Percentiles rank a stretch among this genome's conserved stretches.
phyloP scores from a whole-genome alignment of 2,113 vertebrate genomes.

The Corydoras sp. region DNA sequence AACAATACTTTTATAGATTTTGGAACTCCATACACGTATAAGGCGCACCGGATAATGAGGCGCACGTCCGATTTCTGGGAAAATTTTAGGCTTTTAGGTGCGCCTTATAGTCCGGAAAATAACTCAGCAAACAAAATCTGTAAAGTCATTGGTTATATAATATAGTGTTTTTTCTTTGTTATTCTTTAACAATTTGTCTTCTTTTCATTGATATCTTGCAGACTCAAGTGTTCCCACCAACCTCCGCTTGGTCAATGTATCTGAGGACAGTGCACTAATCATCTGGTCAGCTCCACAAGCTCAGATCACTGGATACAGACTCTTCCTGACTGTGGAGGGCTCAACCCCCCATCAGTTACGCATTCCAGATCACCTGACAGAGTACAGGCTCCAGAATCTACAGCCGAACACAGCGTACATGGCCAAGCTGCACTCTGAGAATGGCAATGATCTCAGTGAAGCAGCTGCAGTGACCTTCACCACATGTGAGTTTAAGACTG shows the following conservation, averaged over 20 bases:
- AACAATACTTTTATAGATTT: no score
- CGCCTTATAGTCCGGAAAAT: no score
- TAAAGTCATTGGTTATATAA: no score
- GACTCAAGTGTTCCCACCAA: conserved; percentile 81
- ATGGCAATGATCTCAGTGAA: conserved; percentile 69
- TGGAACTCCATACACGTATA: no score
- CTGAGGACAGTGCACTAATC: conserved; percentile 73
- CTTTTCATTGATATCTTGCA: conserved; percentile 27
- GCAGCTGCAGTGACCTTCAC: conserved; percentile 67
- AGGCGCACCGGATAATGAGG: no score
- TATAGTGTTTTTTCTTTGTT: no score
- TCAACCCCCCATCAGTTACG: conserved; percentile 73
- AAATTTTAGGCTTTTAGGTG: no score
- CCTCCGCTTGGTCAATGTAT: conserved; percentile 74
- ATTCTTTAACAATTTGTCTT: no score
- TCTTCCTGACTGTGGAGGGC: conserved; percentile 73
- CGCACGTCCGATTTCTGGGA: no score
- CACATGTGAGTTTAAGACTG: background rate
- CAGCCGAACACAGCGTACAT: conserved; percentile 77
- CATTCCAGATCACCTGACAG: conserved; percentile 63
- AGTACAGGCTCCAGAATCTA: conserved; percentile 76
- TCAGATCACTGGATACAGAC: conserved; percentile 71
- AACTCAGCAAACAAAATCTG: no score
- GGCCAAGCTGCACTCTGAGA: conserved; percentile 71
- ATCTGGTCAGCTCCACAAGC: conserved; percentile 77